phyloP scores from a whole-genome alignment of 2,888 invertebrate species.

The Drosophila nr. perissopoda region DNA sequence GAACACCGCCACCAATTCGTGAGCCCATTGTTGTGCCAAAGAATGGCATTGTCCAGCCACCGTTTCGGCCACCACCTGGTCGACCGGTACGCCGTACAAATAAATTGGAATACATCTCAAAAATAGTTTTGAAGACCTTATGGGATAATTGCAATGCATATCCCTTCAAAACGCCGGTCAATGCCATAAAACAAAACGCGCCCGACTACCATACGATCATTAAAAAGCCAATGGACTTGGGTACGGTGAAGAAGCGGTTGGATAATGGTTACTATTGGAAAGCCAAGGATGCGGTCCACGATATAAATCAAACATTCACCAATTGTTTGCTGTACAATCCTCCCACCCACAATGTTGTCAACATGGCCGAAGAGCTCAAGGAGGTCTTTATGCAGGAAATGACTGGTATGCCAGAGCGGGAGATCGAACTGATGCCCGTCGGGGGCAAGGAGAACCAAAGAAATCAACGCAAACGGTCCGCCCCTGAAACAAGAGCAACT shows the following conservation, averaged over 20 bases:
- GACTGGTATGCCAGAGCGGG: conserved; percentile 98
- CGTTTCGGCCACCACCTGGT: conserved; percentile 91
- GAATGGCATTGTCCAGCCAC: conserved; percentile 95
- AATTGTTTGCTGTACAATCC: conserved; percentile 99
- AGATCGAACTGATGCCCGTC: conserved; percentile 91
- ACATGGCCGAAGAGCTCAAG: conserved; percentile 98
- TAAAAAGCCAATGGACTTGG: conserved; percentile 98
- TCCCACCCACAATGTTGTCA: conserved; percentile 98
- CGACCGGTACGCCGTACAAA: conserved; percentile 97
- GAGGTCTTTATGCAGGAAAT: conserved; percentile 95
- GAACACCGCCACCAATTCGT: conserved; percentile 88
- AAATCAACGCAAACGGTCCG: conserved; percentile 85
- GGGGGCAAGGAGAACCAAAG: conserved; percentile 88
- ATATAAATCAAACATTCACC: conserved; percentile 98
- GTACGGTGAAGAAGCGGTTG: conserved; percentile 97
- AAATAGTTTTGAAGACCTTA: conserved; percentile 97
- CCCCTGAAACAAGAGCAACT: conserved; percentile 77
- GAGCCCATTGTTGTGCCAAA: conserved; percentile 93
- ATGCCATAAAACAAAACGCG: conserved; percentile 96
- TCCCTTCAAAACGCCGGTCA: conserved; percentile 99
- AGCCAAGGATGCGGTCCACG: conserved; percentile 97
- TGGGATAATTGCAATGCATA: conserved; percentile 99
- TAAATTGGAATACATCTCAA: conserved; percentile 96
- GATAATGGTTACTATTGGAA: conserved; percentile 98
- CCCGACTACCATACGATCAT: conserved; percentile 99